These are phyloP conservation scores for Drosophila mercatorum DNA, from an alignment of 2,888 invertebrate genomes.

Conservation along the genomic window DNA sequence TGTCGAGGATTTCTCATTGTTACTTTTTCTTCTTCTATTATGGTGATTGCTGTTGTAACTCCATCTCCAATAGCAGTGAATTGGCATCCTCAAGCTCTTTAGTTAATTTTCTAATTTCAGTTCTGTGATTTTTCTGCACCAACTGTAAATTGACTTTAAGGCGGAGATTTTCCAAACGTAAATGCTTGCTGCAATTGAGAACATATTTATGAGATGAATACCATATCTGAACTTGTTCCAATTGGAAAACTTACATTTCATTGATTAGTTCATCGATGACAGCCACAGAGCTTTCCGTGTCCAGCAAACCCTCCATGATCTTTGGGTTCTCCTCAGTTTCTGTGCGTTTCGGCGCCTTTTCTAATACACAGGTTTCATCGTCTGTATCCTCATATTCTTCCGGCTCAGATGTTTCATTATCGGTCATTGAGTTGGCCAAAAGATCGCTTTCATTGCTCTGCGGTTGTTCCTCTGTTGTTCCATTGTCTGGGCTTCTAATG, in stretches of 20 bases:
- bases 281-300: constrained; percentile 26
- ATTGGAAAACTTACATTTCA: constrained; percentile 20
- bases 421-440: neutral
- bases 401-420: neutral
- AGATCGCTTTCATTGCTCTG: neutral
- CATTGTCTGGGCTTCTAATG: neutral
- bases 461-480: neutral
- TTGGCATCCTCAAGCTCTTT: neutral
- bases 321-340: neutral
- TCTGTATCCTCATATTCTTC: neutral
- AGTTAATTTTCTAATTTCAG: neutral
- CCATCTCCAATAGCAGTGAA: neutral
- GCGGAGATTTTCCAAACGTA: constrained; percentile 15
- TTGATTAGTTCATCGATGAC: constrained; percentile 38
- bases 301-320: neutral
- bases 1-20: neutral
- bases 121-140: constrained; percentile 5
- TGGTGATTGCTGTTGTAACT: neutral
- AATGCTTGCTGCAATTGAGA: constrained; percentile 18
- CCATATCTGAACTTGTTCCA: no score
- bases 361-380: no score
- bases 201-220: neutral
- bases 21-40: neutral
- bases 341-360: neutral
- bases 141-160: constrained; percentile 27